phyloP scores from a whole-genome alignment of 2,888 invertebrate genomes.

The Trachelus tabidus region DNA sequence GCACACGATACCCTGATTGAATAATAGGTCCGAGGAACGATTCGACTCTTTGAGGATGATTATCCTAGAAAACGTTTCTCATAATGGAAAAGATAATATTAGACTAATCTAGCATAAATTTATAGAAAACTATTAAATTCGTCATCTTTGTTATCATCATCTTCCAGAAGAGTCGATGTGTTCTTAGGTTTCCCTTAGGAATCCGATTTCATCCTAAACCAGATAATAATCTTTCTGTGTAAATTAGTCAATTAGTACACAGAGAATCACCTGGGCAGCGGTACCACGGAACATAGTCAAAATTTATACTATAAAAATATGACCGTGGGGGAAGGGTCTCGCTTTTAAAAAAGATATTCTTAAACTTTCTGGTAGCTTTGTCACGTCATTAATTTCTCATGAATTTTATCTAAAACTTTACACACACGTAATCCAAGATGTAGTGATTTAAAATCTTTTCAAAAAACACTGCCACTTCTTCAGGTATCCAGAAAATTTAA shows the following conservation, averaged over 20 bases:
- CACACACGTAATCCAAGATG: neutral
- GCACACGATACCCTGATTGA: neutral
- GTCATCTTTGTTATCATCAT: neutral
- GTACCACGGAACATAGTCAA: neutral
- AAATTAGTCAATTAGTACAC: neutral
- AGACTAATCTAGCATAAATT: neutral
- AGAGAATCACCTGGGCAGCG: neutral
- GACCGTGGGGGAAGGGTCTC: slow-evolving; percentile 60
- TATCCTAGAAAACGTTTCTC: neutral
- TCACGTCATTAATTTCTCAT: neutral
- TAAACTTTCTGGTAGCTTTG: slow-evolving; percentile 24
- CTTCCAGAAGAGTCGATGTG: neutral
- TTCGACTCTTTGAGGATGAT: slow-evolving; percentile 9
- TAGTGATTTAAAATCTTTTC: neutral
- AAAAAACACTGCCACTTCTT: neutral
- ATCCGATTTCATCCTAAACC: neutral
- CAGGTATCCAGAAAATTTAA: slow-evolving; percentile 42
- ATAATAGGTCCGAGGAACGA: slow-evolving; percentile 2
- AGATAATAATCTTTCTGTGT: neutral
- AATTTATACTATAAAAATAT: slow-evolving; percentile 20
- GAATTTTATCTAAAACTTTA: neutral
- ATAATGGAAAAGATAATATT: neutral
- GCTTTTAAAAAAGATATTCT: slow-evolving; percentile 50
- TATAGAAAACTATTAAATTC: neutral
- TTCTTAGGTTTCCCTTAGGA: neutral